Evolutionary conservation across 2,888 invertebrate genomes (phyloP).

Genomic region (Cryptophagus acutangulus): DNA sequence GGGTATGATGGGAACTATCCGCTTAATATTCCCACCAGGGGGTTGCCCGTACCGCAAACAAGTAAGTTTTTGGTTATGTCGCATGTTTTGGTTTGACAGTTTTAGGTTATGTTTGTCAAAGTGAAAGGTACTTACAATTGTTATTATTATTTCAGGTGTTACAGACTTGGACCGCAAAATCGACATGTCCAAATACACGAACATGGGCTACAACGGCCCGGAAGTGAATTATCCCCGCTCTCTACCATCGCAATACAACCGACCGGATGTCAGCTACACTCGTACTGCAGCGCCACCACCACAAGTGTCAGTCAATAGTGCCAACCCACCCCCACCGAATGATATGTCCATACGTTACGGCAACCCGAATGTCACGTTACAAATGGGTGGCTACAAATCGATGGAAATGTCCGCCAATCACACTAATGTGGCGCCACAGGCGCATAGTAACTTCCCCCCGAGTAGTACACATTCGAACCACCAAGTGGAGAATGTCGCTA

Average conservation of each 20-base stretch:
- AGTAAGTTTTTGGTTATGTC: too few species aligned
- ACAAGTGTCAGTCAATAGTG: conserved; percentile 10
- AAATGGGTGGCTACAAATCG: conserved; percentile 27
- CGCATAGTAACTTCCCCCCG: conserved; percentile 22
- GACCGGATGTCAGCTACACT: conserved; percentile 27
- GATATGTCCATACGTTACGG: conserved; percentile 22
- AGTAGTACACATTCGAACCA: background rate
- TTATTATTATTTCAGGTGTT: too few species aligned
- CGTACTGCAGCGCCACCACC: conserved; percentile 24
- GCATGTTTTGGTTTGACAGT: too few species aligned
- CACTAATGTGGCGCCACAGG: conserved; percentile 26
- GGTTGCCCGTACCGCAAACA: conserved; percentile 25
- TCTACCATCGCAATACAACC: conserved; percentile 28
- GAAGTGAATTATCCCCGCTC: conserved; percentile 38
- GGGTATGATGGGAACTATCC: conserved; percentile 34
- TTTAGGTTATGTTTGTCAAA: too few species aligned
- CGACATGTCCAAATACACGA: conserved; percentile 44
- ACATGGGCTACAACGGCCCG: conserved; percentile 43
- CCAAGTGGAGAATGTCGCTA: too few species aligned
- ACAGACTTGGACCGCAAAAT: conserved; percentile 33
- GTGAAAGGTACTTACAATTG: too few species aligned
- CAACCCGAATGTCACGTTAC: conserved; percentile 23
- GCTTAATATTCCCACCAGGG: conserved; percentile 35
- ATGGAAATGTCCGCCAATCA: conserved; percentile 24
- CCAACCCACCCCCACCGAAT: conserved; percentile 4